Base-by-base conservation (phyloP, 2,797 vertebrate genomes). In the Sphaeramia orbicularis region DNA sequence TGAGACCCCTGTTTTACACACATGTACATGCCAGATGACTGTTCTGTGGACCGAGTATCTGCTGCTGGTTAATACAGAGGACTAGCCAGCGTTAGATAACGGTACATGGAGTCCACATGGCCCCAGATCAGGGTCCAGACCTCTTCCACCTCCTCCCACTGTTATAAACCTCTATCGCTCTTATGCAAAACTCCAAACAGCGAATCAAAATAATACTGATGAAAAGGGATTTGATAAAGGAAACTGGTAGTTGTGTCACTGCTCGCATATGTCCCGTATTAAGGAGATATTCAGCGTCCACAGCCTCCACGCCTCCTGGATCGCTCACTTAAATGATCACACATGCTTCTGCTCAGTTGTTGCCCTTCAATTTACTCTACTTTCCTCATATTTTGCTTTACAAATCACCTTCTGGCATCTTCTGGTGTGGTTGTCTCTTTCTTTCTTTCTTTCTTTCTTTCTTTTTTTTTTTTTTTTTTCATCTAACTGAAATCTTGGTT, bases 241-340 rank as follows among this genome's bases (percentile, higher is more conserved):
- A 32, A 7, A 9, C 30, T 32, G 24, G 21, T 36, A 49, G 16
- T 12, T 5, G 16, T 53, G 57, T 47, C 49, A 44, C 14, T 37
- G 13, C 1, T 50, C 19, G 80, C 71, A 76, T 81, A 64, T 80
- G 78, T 71, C n/a, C 44, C 27, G 41, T 8, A 19, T 76, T 80
- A 71, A 13, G 13, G 27, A 7, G 21, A 10, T n/a, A 45, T 6
- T 6, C 12, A 57, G 65, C 66, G 43, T 52, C 54, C 30, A 30
- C 58, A 64, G 74, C 21, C 42, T 53, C 53, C 32, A 36, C 50
- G 37, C 59, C 53, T 76, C 47, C 61, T 64, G 48, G 30, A 16
- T 6, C 11, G n/a, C 10, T 7, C 32, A 40, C 62, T 42, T 69
- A 61, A 65, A 49, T 55, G 54, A 2, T 32, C 4, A 27, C 47